Evolutionary conservation across 1,140 invertebrate species (phyloP).

Genomic region (Frieseomelitta varia): DNA sequence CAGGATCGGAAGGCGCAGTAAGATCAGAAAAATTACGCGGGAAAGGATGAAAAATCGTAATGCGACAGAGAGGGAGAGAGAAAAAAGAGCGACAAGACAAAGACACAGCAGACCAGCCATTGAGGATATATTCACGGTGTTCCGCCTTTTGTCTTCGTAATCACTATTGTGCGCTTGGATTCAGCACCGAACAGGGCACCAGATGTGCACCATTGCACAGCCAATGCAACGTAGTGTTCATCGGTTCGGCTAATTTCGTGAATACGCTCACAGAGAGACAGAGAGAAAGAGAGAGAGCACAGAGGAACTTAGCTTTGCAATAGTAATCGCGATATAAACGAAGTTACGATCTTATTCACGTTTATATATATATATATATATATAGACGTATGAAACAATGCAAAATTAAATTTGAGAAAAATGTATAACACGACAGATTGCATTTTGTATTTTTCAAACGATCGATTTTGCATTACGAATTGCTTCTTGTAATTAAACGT

Average conservation of each 20-base stretch:
- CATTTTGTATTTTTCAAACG: too few relatives aligned
- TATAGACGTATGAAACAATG: neutral
- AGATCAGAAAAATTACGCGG: conserved; percentile 46
- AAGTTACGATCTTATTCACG: neutral
- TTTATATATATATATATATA: too few relatives aligned
- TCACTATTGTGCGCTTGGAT: conserved; percentile 61
- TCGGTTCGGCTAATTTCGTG: conserved; percentile 45
- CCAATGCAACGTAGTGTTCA: conserved; percentile 50
- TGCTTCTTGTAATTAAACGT: too few relatives aligned
- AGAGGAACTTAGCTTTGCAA: neutral
- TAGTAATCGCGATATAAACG: neutral
- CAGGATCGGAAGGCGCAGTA: conserved; percentile 27
- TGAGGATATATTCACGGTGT: conserved; percentile 60
- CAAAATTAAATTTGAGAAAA: neutral
- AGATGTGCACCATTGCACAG: conserved; percentile 62
- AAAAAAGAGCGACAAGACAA: conserved; percentile 8
- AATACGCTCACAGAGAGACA: too few relatives aligned
- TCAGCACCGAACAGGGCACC: conserved; percentile 47
- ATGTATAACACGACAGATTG: neutral
- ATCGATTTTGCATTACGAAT: too few relatives aligned
- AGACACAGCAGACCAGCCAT: conserved; percentile 16
- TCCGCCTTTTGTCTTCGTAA: conserved; percentile 63
- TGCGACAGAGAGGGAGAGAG: neutral
- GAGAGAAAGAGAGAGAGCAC: too few relatives aligned
- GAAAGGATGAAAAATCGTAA: conserved; percentile 33